Percentiles rank a stretch among this genome's conserved stretches.
phyloP scores from a whole-genome alignment of 2,888 invertebrate genomes.

The Koerneria pararmatus region DNA sequence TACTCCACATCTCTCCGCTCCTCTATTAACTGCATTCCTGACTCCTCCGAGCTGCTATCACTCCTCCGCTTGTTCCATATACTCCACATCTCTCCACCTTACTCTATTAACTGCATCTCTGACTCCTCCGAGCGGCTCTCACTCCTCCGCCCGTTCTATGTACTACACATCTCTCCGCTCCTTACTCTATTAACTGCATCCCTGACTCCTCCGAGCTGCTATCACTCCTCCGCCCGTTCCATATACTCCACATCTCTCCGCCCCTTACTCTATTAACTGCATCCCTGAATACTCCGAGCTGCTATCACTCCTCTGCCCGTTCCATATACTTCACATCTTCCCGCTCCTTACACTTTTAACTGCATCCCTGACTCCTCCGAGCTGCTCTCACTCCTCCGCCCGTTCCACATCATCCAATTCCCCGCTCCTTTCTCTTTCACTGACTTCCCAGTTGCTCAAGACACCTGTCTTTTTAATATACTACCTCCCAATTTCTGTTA shows the following conservation, averaged over 20 bases:
- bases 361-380: background rate
- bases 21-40: background rate
- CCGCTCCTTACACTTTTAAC: background rate
- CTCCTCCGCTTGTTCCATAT: background rate
- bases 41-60: background rate
- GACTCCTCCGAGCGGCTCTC: too few relatives aligned
- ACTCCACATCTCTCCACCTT: background rate
- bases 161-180: too few relatives aligned
- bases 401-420: background rate
- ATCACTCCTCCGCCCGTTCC: background rate
- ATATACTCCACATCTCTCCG: background rate
- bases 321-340: background rate
- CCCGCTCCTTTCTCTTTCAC: background rate
- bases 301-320: background rate
- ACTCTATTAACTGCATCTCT: background rate
- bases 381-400: background rate
- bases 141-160: too few relatives aligned
- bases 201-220: background rate
- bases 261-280: background rate
- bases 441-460: background rate
- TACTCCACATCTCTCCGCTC: background rate
- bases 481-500: too few relatives aligned
- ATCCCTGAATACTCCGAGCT: background rate
- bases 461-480: slow-evolving; percentile 14
- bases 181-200: too few relatives aligned